These are phyloP conservation scores for Luperina nickerlii DNA, from an alignment of 2,888 invertebrate species.

Conservation along the genomic window DNA sequence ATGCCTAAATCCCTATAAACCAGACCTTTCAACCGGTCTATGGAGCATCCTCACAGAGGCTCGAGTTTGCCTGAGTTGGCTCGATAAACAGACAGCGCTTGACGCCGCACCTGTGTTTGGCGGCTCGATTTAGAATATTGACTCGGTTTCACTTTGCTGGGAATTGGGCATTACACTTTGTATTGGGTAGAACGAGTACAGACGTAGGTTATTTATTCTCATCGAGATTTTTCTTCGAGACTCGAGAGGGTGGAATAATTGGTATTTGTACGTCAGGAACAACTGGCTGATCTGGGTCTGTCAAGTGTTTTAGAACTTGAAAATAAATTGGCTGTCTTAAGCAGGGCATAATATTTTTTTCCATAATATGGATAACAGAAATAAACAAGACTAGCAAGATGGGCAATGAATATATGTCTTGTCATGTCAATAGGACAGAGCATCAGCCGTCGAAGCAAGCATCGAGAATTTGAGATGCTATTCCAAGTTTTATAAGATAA, in stretches of 20 bases:
- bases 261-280: neutral
- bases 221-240: neutral
- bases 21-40: neutral
- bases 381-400: too few species aligned
- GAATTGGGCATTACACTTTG: conserved; percentile 32
- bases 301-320: neutral
- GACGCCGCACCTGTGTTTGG: conserved; percentile 52
- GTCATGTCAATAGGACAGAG: too few species aligned
- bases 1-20: neutral
- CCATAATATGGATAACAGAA: neutral
- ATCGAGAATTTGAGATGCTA: neutral
- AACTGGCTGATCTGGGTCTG: neutral
- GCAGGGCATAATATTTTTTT: neutral
- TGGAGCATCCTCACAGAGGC: conserved; percentile 22
- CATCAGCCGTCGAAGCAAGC: neutral
- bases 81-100: conserved; percentile 46
- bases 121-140: conserved; percentile 59
- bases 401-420: neutral
- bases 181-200: neutral
- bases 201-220: conserved; percentile 16
- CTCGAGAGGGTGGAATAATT: neutral
- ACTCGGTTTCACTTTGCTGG: conserved; percentile 43
- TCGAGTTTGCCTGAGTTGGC: conserved; percentile 16
- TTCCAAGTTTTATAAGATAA: neutral
- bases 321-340: neutral